Percentiles rank a stretch among this genome's conserved stretches.
phyloP scores from a whole-genome alignment of 2,797 vertebrate genomes.

The Spinus olivaceus region DNA sequence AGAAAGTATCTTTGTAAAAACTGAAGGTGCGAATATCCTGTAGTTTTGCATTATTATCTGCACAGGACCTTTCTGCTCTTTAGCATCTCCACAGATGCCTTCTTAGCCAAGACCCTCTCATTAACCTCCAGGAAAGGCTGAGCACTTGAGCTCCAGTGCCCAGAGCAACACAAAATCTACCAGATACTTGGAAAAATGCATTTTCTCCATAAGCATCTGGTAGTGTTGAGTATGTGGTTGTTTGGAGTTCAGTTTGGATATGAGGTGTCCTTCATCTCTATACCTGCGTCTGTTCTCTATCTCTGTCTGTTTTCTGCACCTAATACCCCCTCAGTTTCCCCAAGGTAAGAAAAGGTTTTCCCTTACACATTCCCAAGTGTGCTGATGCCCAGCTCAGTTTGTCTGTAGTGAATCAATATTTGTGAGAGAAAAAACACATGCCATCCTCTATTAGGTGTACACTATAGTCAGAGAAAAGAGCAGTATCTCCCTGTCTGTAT shows the following conservation, averaged over 20 bases:
- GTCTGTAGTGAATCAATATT: neutral
- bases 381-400: neutral
- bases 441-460: fast-evolving
- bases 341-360: neutral
- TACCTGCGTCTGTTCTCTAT: neutral
- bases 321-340: neutral
- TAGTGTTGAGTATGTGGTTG: neutral
- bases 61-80: neutral
- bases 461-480: neutral
- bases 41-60: neutral
- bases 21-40: neutral
- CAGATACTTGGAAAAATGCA: neutral
- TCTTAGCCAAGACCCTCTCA: neutral
- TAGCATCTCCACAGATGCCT: neutral
- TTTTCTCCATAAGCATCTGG: neutral
- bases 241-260: neutral
- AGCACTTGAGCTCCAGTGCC: neutral
- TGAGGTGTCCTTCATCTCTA: neutral
- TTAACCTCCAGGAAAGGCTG: neutral
- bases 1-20: neutral
- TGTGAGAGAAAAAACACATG: neutral
- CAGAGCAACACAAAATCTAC: neutral
- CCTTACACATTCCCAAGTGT: neutral
- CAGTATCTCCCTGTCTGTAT: neutral
- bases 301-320: neutral